Evolutionary conservation across 1,140 invertebrate genomes (phyloP).

Genomic region (Mycetomoellerius zeteki): DNA sequence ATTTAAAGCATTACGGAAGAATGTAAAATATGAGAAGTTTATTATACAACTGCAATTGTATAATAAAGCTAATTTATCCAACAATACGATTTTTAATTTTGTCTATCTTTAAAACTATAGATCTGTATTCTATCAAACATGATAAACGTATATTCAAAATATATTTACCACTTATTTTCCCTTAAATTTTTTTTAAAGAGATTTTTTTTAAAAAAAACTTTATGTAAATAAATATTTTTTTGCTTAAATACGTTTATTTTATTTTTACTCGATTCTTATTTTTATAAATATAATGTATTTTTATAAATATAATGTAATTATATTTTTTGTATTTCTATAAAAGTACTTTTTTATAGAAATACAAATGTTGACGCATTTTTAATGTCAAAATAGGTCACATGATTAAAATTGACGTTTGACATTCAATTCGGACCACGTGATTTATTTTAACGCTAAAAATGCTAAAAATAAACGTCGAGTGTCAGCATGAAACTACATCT

Average conservation of each 20-base stretch:
- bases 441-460: too few species aligned
- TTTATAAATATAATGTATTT: background rate
- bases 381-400: too few species aligned
- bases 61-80: conserved; percentile 49
- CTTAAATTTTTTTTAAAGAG: too few species aligned
- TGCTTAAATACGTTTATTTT: background rate
- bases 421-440: too few species aligned
- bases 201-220: background rate
- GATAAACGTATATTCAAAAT: background rate
- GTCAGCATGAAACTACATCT: too few species aligned
- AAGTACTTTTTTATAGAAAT: background rate
- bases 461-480: too few species aligned
- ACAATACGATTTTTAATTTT: conserved; percentile 9
- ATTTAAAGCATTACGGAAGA: conserved; percentile 8
- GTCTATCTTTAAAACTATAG: background rate
- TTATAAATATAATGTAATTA: background rate
- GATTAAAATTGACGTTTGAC: too few species aligned
- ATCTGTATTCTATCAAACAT: background rate
- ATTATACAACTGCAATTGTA: too few species aligned
- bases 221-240: background rate
- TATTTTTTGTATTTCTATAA: background rate
- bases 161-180: background rate
- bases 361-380: too few species aligned
- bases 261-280: background rate
- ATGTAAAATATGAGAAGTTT: conserved; percentile 35